Evolutionary conservation across 2,797 vertebrate genomes (phyloP), one percentile per base, ranked within the genome.

Genomic region (Catostomus latipinnis): DNA sequence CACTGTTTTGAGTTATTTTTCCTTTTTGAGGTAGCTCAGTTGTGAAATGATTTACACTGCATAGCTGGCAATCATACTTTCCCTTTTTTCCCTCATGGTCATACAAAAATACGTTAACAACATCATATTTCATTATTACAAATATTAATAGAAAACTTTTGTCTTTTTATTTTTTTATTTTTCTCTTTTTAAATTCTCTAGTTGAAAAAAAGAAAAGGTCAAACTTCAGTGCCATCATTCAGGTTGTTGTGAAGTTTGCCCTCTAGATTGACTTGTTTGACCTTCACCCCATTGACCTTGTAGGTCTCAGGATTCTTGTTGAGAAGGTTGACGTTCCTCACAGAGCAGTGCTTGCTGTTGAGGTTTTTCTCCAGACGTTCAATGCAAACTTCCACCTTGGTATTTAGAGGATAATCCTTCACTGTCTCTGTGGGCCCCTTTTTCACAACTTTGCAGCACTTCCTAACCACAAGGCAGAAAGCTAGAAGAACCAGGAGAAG

Each of bases 221-320:
- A 98, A 84, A 99, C 97, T 89, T 99, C 97, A 0, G 97, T 98
- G 78, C 97, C 98, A 0, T 98, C 97, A 6, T 93, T 94, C 84
- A 98, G 91, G 87, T 97, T 97, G 92, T 96, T 98, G 86, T 95
- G 97, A 71, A 96, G 93, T 90, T 96, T 96, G 89, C 97, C 95
- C 87, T 97, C 95, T 87, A 98, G 90, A 88, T 97, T 98, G 86
- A 96, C 90, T 86, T 95, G 94, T 82, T 97, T 98, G 58, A 95
- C 94, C 87, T 93, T 96, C 72, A 92, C 88, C 6, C 94, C 91
- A 18, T 83, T 94, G 58, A 94, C 86, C 6, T 87, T 87, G 22
- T 57, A 85, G 10, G 52, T 0, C 0, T 93, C 92, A 57, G 93
- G 91, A 0, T 82, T 85, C 13, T 95, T 94, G 74, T 94, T 86